Evolutionary conservation across 2,888 invertebrate genomes (phyloP).

Genomic region (Brachyopa scutellaris): DNA sequence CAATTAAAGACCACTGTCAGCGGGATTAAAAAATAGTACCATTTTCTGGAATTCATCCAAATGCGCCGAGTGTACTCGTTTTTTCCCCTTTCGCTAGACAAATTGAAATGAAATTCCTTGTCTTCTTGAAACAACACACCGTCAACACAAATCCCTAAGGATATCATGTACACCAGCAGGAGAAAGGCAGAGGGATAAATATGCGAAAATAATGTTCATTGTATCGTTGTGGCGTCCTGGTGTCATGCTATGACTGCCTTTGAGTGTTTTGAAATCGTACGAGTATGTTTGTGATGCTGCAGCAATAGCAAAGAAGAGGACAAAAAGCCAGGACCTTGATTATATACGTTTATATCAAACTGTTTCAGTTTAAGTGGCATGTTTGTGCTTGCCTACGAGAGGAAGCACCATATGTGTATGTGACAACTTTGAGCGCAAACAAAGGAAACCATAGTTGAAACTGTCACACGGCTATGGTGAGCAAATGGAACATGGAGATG

Average conservation of each 20-base stretch:
- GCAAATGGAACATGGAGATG: constrained; percentile 12
- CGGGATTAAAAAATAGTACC: not conserved
- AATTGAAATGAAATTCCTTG: constrained; percentile 68
- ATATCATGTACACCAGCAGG: constrained; percentile 4
- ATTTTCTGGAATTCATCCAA: not conserved
- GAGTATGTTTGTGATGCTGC: constrained; percentile 21
- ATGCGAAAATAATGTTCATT: constrained; percentile 59
- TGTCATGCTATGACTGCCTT: constrained; percentile 62
- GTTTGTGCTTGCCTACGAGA: constrained; percentile 49
- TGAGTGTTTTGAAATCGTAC: constrained; percentile 44
- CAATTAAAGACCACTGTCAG: not conserved
- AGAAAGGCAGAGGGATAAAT: constrained; percentile 12
- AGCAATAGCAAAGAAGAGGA: not conserved
- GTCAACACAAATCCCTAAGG: constrained; percentile 46
- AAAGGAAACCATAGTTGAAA: constrained; percentile 38
- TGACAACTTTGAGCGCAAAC: constrained; percentile 46
- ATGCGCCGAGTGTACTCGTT: not conserved
- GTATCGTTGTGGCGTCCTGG: constrained; percentile 36
- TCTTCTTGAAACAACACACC: constrained; percentile 52
- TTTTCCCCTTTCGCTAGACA: constrained; percentile 15
- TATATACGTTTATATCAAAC: constrained; percentile 50
- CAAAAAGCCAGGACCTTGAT: constrained; percentile 19
- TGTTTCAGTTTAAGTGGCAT: constrained; percentile 55
- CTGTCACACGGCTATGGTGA: constrained; percentile 28
- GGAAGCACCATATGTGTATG: constrained; percentile 22